Percentiles rank a stretch among this genome's conserved stretches.
phyloP scores from a whole-genome alignment of 2,888 invertebrate genomes.

The Pristionchus arcanus region DNA sequence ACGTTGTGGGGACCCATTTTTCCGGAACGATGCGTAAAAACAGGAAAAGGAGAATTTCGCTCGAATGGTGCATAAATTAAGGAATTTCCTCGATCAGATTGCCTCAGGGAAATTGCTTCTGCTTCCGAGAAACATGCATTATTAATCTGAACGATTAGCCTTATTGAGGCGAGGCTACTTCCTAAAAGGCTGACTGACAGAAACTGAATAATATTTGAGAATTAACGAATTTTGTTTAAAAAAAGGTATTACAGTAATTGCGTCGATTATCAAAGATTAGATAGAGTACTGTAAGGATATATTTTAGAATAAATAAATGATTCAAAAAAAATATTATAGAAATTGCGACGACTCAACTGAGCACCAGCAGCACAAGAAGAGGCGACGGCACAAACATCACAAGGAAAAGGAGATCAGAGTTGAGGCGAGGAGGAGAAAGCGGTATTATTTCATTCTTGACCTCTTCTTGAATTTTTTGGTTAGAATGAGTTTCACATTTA shows the following conservation, averaged over 20 bases:
- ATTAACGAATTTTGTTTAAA: no score
- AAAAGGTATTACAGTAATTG: not conserved
- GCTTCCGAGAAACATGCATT: not conserved
- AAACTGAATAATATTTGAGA: not conserved
- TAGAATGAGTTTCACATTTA: not conserved
- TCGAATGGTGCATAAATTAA: not conserved
- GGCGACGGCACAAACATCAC: not conserved
- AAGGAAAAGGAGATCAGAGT: conserved; percentile 1
- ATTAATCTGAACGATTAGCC: not conserved
- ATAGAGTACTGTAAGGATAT: no score
- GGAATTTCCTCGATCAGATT: not conserved
- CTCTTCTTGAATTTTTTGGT: not conserved
- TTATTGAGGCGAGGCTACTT: not conserved
- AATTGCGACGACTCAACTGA: not conserved
- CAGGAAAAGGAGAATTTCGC: not conserved
- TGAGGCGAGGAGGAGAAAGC: not conserved
- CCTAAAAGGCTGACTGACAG: not conserved
- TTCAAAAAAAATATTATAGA: not conserved
- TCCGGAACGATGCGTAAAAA: not conserved
- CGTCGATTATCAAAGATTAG: no score
- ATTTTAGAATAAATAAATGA: not conserved
- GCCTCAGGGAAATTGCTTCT: not conserved
- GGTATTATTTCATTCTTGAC: not conserved
- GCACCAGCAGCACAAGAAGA: not conserved
- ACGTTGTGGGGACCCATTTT: not conserved